Evolutionary conservation across 1,140 invertebrate genomes (phyloP).

Genomic region (Homarus americanus): DNA sequence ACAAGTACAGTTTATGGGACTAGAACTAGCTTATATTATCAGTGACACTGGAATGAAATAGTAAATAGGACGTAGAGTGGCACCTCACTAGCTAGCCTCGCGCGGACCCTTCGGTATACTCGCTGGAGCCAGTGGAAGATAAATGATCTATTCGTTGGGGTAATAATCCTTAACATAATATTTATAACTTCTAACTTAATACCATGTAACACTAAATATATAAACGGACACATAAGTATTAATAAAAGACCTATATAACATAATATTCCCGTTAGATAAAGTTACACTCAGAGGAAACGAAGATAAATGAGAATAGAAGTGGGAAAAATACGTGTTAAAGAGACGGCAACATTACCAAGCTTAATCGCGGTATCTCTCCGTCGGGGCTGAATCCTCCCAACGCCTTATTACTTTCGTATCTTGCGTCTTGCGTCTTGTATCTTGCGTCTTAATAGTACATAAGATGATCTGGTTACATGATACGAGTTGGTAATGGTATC

Average conservation of each 20-base stretch:
- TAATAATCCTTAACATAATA: neutral
- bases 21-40: neutral
- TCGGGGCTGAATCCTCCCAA: neutral
- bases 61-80: neutral
- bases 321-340: conserved; percentile 16
- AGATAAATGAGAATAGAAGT: neutral
- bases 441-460: no score
- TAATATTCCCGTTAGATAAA: neutral
- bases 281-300: neutral
- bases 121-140: conserved; percentile 27
- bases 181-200: neutral
- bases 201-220: neutral
- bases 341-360: conserved; percentile 19
- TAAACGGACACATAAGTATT: no score
- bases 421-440: no score
- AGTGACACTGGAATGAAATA: neutral
- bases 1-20: neutral
- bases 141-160: conserved; percentile 31
- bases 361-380: neutral
- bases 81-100: conserved; percentile 50
- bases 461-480: no score
- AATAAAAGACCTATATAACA: neutral
- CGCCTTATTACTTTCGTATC: neutral
- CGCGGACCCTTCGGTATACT: neutral
- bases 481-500: no score